Evolutionary conservation across 2,888 invertebrate genomes (phyloP).

Genomic region (Odontothrips loti): DNA sequence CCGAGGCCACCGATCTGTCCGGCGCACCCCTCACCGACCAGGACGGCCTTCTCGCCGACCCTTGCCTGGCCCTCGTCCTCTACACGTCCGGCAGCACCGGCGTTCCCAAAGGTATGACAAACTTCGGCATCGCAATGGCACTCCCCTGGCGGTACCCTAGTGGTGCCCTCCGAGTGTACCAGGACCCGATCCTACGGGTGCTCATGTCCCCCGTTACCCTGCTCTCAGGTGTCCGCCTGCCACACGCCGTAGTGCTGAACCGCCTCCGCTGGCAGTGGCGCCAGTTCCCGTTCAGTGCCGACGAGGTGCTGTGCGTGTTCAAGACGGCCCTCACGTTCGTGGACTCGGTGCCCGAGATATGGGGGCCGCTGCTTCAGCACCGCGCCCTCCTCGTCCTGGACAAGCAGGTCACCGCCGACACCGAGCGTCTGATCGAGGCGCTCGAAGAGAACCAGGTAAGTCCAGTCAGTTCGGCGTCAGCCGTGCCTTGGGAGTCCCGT

Average conservation of each 20-base stretch:
- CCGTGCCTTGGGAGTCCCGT: no score
- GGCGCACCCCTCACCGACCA: conserved; percentile 44
- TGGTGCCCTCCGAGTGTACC: conserved; percentile 20
- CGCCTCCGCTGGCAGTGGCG: conserved; percentile 86
- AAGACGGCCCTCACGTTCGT: conserved; percentile 90
- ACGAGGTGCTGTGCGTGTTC: conserved; percentile 71
- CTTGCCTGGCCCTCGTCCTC: conserved; percentile 60
- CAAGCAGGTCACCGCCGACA: conserved; percentile 68
- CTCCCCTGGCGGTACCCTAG: conserved; percentile 2
- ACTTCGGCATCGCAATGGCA: background rate
- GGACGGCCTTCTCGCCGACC: conserved; percentile 3
- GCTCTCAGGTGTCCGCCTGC: conserved; percentile 66
- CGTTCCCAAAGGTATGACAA: conserved; percentile 68
- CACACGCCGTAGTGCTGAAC: conserved; percentile 72
- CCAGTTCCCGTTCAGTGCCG: conserved; percentile 65
- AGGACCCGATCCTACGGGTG: background rate
- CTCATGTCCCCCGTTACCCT: background rate
- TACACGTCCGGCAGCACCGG: conserved; percentile 90
- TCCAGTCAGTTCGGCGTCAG: no score
- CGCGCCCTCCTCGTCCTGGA: conserved; percentile 68
- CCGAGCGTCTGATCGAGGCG: conserved; percentile 64
- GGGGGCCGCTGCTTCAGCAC: conserved; percentile 75
- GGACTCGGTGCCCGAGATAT: conserved; percentile 82
- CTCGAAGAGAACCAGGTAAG: conserved; percentile 52
- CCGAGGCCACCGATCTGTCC: conserved; percentile 49